Evolutionary conservation across 1,140 invertebrate genomes (phyloP).

Genomic region (Trialeurodes vaporariorum): DNA sequence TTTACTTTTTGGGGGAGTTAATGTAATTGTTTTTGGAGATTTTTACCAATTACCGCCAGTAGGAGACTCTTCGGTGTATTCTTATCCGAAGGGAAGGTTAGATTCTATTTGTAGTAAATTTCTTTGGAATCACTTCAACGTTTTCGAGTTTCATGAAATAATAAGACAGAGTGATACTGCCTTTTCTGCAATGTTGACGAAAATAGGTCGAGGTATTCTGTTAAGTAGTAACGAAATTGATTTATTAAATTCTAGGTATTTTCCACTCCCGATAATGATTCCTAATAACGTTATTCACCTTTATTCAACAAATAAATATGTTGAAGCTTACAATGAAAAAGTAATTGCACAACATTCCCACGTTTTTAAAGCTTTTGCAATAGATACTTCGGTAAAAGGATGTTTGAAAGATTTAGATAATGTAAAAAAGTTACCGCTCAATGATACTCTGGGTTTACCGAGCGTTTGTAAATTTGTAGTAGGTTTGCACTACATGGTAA

Average conservation of each 20-base stretch:
- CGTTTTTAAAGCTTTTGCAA: conserved; percentile 2
- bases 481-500: conserved; percentile 28
- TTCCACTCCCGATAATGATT: neutral
- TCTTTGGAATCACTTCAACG: neutral
- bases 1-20: conserved; percentile 17
- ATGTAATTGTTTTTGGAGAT: conserved; percentile 25
- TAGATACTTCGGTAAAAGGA: conserved; percentile 2
- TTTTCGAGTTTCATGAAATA: neutral
- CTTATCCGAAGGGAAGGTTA: neutral
- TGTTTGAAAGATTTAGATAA: neutral
- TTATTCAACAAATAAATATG: conserved; percentile 3
- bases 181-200: neutral
- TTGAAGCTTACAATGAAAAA: neutral
- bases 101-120: too few relatives aligned
- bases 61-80: neutral
- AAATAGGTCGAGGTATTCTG: neutral
- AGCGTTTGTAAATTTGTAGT: neutral
- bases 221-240: neutral
- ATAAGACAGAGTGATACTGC: neutral
- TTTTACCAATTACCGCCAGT: conserved; percentile 30
- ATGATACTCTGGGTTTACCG: conserved; percentile 6
- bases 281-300: conserved; percentile 5
- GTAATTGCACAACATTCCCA: neutral
- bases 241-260: neutral
- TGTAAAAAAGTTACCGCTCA: conserved; percentile 2